phyloP scores from a whole-genome alignment of 1,140 invertebrate species.

The Anastatus disparis region DNA sequence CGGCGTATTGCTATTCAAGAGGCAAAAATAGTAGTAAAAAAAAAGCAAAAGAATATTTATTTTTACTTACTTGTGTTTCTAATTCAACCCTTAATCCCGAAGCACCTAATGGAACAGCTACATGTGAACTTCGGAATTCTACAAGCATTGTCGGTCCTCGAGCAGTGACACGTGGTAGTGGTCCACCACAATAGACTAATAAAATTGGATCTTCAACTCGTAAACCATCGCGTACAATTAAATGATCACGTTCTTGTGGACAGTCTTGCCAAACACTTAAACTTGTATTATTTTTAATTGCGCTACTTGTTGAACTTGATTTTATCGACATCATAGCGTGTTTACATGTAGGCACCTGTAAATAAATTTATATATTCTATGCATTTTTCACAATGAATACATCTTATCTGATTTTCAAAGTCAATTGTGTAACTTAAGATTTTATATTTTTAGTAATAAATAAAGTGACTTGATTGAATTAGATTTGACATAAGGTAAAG shows the following conservation, averaged over 20 bases:
- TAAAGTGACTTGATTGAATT: too few relatives aligned
- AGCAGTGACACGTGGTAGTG: constrained; percentile 75
- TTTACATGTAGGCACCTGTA: constrained; percentile 81
- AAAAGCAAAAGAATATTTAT: too few relatives aligned
- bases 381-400: not conserved
- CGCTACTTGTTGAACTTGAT: constrained; percentile 42
- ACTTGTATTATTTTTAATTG: constrained; percentile 67
- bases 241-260: constrained; percentile 80
- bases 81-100: constrained; percentile 81
- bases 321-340: constrained; percentile 87
- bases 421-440: too few relatives aligned
- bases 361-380: not conserved
- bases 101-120: constrained; percentile 76
- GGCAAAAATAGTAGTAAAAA: too few relatives aligned
- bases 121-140: constrained; percentile 82
- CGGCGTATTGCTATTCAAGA: too few relatives aligned
- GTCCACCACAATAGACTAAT: constrained; percentile 87
- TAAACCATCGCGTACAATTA: constrained; percentile 88
- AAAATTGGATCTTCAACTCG: constrained; percentile 82
- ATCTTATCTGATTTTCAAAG: not conserved
- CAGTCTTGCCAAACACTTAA: constrained; percentile 85
- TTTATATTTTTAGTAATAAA: too few relatives aligned
- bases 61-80: constrained; percentile 79
- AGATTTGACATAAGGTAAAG: too few relatives aligned
- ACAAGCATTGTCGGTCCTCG: constrained; percentile 85